Conservation (phyloP, 2,113 vertebrate genomes). For the Gadus chalcogrammus region DNA sequence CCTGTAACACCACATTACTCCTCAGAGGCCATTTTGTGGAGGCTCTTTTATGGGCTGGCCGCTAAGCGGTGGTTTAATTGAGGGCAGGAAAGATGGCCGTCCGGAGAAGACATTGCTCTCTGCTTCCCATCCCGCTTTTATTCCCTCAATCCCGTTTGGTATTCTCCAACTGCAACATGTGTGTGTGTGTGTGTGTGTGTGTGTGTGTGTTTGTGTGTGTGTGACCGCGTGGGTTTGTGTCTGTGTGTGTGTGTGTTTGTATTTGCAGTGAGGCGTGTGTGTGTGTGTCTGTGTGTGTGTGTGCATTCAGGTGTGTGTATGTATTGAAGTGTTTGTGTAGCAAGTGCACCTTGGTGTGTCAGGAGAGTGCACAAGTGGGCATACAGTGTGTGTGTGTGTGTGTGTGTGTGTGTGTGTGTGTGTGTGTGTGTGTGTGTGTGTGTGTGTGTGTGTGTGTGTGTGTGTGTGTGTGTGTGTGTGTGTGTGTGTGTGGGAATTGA, state of each 20-base stretch:
- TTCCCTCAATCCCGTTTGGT: not conserved
- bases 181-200: slow-evolving; percentile 28
- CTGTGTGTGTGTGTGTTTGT: not conserved
- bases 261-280: not conserved
- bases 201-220: slow-evolving; percentile 8
- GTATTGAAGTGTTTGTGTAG: too few species aligned
- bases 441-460: too few species aligned
- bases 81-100: not conserved
- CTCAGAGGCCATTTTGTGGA: not conserved
- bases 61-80: not conserved
- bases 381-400: too few species aligned
- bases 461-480: not conserved
- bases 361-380: too few species aligned
- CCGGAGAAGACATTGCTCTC: not conserved
- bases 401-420: too few species aligned
- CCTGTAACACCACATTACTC: not conserved
- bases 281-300: not conserved
- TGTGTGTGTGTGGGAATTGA: slow-evolving; percentile 20
- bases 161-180: not conserved
- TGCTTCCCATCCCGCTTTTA: not conserved
- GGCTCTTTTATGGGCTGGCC: not conserved
- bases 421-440: too few species aligned
- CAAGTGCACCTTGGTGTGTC: too few species aligned
- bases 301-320: too few species aligned
- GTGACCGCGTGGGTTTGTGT: slow-evolving; percentile 1